Conservation (phyloP, 1,140 invertebrate species). For the Ylistrum balloti region DNA sequence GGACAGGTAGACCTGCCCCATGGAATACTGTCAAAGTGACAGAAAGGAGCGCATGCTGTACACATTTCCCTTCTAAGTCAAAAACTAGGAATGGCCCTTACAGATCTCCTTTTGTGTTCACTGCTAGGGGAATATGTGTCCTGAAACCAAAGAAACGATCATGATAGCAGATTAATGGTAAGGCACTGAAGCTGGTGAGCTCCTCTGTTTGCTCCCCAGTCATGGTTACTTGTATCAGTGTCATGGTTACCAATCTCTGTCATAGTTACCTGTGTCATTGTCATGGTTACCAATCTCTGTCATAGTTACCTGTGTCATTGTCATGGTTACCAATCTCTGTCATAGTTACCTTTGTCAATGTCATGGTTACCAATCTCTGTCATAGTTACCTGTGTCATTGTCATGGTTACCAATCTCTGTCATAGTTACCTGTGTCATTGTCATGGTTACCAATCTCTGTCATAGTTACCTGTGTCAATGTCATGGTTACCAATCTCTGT, state of each 20-base stretch:
- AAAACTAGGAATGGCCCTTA: too few species aligned
- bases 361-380: neutral
- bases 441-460: neutral
- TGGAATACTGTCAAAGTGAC: too few species aligned
- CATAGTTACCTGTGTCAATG: neutral
- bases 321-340: neutral
- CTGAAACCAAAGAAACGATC: too few species aligned
- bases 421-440: neutral
- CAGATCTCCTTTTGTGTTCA: too few species aligned
- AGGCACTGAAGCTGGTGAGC: too few species aligned
- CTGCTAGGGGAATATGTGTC: too few species aligned
- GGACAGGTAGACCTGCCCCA: too few species aligned
- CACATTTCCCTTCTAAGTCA: too few species aligned
- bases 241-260: neutral
- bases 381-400: neutral
- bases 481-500: neutral
- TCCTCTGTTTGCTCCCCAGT: too few species aligned
- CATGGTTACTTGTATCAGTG: neutral
- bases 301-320: neutral
- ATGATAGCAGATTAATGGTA: too few species aligned
- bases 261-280: neutral
- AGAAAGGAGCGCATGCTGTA: too few species aligned
- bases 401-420: too few species aligned
- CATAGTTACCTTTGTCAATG: neutral
- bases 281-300: neutral